These are phyloP conservation scores for Poecilia wingei DNA, from an alignment of 2,797 vertebrate genomes.

Conservation along the genomic window DNA sequence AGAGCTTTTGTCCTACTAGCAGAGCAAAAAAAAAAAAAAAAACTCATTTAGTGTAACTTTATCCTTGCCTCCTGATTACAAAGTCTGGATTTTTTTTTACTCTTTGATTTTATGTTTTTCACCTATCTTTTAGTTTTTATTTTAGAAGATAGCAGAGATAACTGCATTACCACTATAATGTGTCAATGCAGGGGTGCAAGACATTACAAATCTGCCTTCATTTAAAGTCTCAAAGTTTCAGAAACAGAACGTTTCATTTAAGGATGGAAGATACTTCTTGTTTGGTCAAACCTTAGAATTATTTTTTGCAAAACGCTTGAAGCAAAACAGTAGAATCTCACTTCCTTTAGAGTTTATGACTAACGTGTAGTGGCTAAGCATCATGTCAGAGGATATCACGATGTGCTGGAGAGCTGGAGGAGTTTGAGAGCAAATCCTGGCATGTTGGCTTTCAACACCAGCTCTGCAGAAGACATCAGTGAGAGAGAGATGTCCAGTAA, in stretches of 20 bases:
- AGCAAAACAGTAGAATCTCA: constrained; percentile 28
- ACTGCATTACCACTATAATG: constrained; percentile 23
- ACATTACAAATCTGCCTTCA: constrained; percentile 25
- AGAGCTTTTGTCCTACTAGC: constrained; percentile 49
- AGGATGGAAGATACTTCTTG: neutral
- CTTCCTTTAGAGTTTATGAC: constrained; percentile 45
- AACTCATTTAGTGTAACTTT: constrained; percentile 39
- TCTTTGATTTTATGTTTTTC: neutral
- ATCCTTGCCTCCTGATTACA: constrained; percentile 14
- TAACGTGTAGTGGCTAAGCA: constrained; percentile 18
- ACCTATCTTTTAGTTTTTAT: neutral
- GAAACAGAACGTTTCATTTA: neutral
- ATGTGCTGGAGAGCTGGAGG: constrained; percentile 25
- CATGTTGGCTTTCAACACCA: constrained; percentile 61
- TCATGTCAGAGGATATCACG: constrained; percentile 30
- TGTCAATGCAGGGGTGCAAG: constrained; percentile 1
- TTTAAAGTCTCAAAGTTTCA: constrained; percentile 22
- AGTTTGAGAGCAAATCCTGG: constrained; percentile 55
- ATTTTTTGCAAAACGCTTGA: neutral
- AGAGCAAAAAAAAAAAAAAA: constrained; percentile 31
- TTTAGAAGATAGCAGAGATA: neutral
- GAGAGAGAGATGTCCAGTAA: constrained; percentile 29
- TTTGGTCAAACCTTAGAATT: neutral
- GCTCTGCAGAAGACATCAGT: constrained; percentile 73
- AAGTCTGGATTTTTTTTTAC: neutral